Conservation (phyloP, 2,113 vertebrate species). For the Albula goreensis region DNA sequence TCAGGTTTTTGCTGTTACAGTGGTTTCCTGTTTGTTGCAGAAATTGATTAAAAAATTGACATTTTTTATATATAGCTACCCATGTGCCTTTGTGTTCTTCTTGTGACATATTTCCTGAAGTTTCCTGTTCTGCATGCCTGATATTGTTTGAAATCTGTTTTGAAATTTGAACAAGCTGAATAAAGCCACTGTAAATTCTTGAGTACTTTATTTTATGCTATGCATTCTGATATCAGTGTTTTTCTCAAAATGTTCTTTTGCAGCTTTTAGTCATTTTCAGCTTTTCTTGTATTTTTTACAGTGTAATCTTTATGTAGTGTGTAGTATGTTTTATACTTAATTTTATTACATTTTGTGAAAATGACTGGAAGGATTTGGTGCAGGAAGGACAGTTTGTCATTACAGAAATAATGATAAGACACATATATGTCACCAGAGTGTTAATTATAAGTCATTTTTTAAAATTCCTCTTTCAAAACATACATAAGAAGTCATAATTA, state of each 20-base stretch:
- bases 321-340: neutral
- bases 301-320: too few species aligned
- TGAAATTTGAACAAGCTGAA: too few species aligned
- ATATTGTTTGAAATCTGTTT: conserved; percentile 28
- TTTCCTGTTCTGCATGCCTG: conserved; percentile 23
- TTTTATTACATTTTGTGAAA: neutral
- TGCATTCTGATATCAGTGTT: too few species aligned
- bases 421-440: neutral
- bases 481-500: neutral
- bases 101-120: too few species aligned
- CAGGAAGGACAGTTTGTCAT: neutral
- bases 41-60: too few species aligned
- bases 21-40: too few species aligned
- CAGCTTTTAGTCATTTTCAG: too few species aligned
- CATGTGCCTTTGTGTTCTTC: too few species aligned
- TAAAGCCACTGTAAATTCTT: neutral
- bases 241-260: too few species aligned
- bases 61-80: too few species aligned
- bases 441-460: neutral
- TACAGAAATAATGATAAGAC: neutral
- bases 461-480: neutral
- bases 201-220: neutral
- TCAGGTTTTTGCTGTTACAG: too few species aligned
- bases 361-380: neutral
- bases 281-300: too few species aligned